These are phyloP conservation scores for Troilus luridus DNA, from an alignment of 2,888 invertebrate genomes.

Conservation along the genomic window DNA sequence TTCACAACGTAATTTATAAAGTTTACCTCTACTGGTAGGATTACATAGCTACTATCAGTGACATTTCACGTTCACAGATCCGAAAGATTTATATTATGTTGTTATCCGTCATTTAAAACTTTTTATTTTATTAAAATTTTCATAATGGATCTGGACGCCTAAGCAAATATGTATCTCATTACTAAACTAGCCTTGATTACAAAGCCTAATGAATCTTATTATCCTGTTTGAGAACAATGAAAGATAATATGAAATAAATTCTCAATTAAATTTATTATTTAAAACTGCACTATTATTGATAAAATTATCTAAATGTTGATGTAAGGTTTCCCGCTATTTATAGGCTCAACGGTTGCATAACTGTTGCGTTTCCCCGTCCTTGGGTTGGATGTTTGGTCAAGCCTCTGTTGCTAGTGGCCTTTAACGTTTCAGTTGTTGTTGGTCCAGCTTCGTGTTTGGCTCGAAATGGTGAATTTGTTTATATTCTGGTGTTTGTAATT, in stretches of 20 bases:
- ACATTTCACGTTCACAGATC: too few species aligned
- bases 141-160: neutral
- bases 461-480: neutral
- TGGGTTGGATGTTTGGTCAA: constrained; percentile 6
- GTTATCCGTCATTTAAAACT: too few species aligned
- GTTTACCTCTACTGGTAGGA: too few species aligned
- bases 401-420: neutral
- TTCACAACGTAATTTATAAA: too few species aligned
- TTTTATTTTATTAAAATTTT: too few species aligned
- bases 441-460: neutral
- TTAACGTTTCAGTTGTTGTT: neutral
- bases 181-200: neutral
- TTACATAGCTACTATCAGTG: too few species aligned
- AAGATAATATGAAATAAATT: too few species aligned
- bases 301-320: neutral
- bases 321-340: neutral
- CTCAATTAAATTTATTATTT: too few species aligned
- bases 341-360: neutral
- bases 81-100: too few species aligned
- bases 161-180: neutral
- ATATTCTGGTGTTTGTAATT: neutral
- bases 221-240: too few species aligned
- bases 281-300: neutral
- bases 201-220: neutral
- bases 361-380: constrained; percentile 14